Evolutionary conservation across 2,797 vertebrate species (phyloP).

Genomic region (Karalla daura): DNA sequence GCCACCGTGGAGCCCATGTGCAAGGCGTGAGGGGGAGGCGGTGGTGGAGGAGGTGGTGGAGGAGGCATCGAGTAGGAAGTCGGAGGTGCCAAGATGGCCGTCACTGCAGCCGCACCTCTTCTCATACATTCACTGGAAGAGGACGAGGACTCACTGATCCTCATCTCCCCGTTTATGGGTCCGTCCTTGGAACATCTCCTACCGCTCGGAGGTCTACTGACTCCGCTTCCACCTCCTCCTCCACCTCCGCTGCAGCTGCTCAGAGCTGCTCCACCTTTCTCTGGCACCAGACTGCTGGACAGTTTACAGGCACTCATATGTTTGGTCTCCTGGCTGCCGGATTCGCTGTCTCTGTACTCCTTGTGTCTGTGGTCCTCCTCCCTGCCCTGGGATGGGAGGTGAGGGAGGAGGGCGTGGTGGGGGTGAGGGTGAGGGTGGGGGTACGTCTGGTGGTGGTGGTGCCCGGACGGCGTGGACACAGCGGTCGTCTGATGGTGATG

Average conservation of each 20-base stretch:
- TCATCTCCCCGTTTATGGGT: slow-evolving; percentile 80
- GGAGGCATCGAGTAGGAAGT: slow-evolving; percentile 88
- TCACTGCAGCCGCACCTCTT: slow-evolving; percentile 71
- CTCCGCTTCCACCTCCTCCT: no score
- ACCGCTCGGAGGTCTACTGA: slow-evolving; percentile 60
- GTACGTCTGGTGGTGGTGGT: slow-evolving; percentile 80
- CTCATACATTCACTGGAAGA: slow-evolving; percentile 89
- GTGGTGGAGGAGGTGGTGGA: slow-evolving; percentile 83
- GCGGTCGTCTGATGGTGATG: slow-evolving; percentile 64
- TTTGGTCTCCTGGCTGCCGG: slow-evolving; percentile 78
- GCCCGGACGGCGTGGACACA: slow-evolving; percentile 41
- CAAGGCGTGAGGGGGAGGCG: slow-evolving; percentile 80
- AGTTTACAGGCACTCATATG: slow-evolving; percentile 91
- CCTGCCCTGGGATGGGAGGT: slow-evolving; percentile 63
- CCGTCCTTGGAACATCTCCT: slow-evolving; percentile 87
- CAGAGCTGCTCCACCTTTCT: slow-evolving; percentile 65
- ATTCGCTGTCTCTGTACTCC: slow-evolving; percentile 87
- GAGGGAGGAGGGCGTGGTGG: slow-evolving; percentile 71
- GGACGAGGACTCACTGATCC: slow-evolving; percentile 82
- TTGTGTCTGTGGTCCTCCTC: slow-evolving; percentile 87
- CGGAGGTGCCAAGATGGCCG: slow-evolving; percentile 85
- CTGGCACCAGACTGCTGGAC: slow-evolving; percentile 74
- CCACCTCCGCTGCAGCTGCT: slow-evolving; percentile 80
- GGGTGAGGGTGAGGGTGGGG: slow-evolving; percentile 73
- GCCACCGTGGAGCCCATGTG: slow-evolving; percentile 79